A percentile compares a stretch with the other conserved stretches of the same genome.
phyloP scores from a whole-genome alignment of 1,140 invertebrate genomes.

The Neodiprion virginianus region DNA sequence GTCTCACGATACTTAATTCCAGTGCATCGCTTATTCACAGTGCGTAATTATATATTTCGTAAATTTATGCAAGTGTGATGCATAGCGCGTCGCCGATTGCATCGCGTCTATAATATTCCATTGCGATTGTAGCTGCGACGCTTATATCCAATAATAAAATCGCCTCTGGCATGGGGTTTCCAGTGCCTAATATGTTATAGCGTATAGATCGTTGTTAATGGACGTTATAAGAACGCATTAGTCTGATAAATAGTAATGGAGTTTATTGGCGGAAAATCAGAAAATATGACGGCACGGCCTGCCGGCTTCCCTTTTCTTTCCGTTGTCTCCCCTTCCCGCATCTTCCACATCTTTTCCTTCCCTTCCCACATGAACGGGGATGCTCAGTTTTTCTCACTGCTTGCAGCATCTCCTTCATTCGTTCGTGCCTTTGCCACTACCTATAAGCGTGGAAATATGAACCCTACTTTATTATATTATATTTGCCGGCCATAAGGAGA shows the following conservation, averaged over 20 bases:
- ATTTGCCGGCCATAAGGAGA: slow-evolving; percentile 59
- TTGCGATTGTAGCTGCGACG: background rate
- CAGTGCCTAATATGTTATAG: slow-evolving; percentile 44
- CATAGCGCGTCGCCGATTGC: too few species aligned
- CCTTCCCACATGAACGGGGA: slow-evolving; percentile 19
- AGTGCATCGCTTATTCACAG: too few species aligned
- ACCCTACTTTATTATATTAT: slow-evolving; percentile 62
- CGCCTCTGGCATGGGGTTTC: slow-evolving; percentile 27
- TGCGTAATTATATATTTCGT: too few species aligned
- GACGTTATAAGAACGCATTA: slow-evolving; percentile 60
- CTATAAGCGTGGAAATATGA: slow-evolving; percentile 57
- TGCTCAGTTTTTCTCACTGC: slow-evolving; percentile 37
- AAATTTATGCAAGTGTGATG: too few species aligned
- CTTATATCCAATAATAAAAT: slow-evolving; percentile 44
- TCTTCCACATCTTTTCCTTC: slow-evolving; percentile 34
- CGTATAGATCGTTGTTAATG: slow-evolving; percentile 61
- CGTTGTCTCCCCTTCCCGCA: slow-evolving; percentile 38
- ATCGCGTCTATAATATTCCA: too few species aligned
- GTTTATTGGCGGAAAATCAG: slow-evolving; percentile 63
- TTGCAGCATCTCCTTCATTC: slow-evolving; percentile 33
- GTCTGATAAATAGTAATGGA: slow-evolving; percentile 63
- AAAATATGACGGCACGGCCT: slow-evolving; percentile 55
- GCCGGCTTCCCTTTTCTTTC: slow-evolving; percentile 46
- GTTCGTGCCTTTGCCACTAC: slow-evolving; percentile 42
- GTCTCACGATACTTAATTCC: too few species aligned